Evolutionary conservation across 2,888 invertebrate genomes (phyloP), one percentile per base, ranked within the genome.

Genomic region (Apotomis betuletana): DNA sequence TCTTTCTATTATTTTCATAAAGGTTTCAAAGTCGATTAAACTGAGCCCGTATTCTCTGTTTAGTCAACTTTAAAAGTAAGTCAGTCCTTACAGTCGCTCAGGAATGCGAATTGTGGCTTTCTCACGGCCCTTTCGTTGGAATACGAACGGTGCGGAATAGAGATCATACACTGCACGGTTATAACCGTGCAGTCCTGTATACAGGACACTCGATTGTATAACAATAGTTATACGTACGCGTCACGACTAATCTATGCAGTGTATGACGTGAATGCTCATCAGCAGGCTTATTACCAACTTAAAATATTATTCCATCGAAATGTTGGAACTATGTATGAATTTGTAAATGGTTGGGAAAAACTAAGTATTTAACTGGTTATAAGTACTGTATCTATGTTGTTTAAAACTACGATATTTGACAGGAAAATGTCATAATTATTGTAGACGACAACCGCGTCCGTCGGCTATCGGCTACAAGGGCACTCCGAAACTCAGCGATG

Each of bases 71-170:
- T 44, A 5, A 9, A 55, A 69, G 46, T 55, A 55, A 69, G 49
- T 55, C 13, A 57, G n/a, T 57, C 8, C 49, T 49, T 49, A 49
- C 5, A 10, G 41, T 41, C 6, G 2, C 49, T 10, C 9, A 49
- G 54, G 64, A 69, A 69, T 61, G 46, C 83, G 86, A 82, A 87
- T 83, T 70, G 64, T 73, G 79, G 78, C 84, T 85, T 90, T 90
- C 90, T 86, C 90, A 90, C 90, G 90, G 90, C 88, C 87, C 81
- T 82, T 78, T 74, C 75, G 75, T 74, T 77, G 78, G 76, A 80
- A 81, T 85, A 86, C 85, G 86, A 85, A 81, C 79, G 69, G 65
- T 27, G 44, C 41, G 61, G 61, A 54, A 69, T 61, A 46, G 41
- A 61, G 55, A 46, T 69, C 69, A 69, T 55, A 69, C 44, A 60